Evolutionary conservation across 2,113 vertebrate species (phyloP).

Genomic region (Danionella cerebrum): DNA sequence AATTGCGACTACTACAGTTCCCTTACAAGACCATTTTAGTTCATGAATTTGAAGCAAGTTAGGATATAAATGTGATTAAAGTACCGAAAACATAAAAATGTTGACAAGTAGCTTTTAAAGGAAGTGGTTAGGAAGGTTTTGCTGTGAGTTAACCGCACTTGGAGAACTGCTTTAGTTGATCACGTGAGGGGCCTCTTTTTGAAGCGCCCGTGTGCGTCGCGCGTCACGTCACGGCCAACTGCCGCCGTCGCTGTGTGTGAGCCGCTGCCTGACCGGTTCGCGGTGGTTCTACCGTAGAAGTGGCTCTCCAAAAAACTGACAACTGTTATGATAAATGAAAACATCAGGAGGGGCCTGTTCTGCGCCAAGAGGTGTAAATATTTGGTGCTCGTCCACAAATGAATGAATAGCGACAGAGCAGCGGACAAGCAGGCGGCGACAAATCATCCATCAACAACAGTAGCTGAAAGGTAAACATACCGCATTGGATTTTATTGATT

Average conservation of each 20-base stretch:
- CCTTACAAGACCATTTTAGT: no score
- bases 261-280: neutral
- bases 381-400: neutral
- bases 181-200: conserved; percentile 30
- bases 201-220: conserved; percentile 6
- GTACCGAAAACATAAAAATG: neutral
- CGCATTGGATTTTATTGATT: neutral
- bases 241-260: neutral
- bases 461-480: conserved; percentile 9
- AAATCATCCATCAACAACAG: neutral
- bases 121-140: neutral
- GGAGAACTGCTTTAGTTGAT: neutral
- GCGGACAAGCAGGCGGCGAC: neutral
- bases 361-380: neutral
- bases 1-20: no score
- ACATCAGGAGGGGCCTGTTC: neutral
- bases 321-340: neutral
- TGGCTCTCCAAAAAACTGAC: neutral
- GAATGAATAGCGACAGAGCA: conserved; percentile 5
- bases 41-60: neutral
- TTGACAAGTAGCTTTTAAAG: neutral
- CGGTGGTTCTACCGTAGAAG: neutral
- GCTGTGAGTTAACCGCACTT: neutral
- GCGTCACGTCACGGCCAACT: conserved; percentile 4
- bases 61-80: no score